Evolutionary conservation across 2,888 invertebrate species (phyloP), one percentile per base, ranked within the genome.

Genomic region (Cryptocheilus praepositus): DNA sequence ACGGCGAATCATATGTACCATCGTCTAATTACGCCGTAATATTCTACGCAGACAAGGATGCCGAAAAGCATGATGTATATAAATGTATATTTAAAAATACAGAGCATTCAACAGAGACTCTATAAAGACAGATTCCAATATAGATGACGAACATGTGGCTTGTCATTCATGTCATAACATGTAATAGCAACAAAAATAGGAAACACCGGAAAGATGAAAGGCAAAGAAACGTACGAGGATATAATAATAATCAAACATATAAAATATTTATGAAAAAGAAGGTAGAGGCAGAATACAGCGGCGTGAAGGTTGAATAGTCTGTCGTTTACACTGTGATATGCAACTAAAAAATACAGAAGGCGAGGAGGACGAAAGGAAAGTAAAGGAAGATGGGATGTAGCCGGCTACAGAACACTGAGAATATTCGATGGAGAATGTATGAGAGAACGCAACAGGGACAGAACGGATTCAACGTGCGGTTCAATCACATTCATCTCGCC

Each of bases 11-110:
- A 56, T 64, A 59, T 67, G 76, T 75, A 67, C 80, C 79, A 81
- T 82, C 79, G 82, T 79, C 81, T 85, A 85, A 85, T 85, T 85
- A 82, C 77, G 74, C 70, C 64, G 73, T 83, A 84, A 85, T 84
- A 76, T 77, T 51, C 7, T 21, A 19, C 45, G 21, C 45, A 62
- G 36, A 55, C 19, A 52, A 59, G 58, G 57, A 16, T 36, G 49
- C 22, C 55, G 56, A 19, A 53, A 46, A 28, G 43, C 53, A 45
- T 52, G 25, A 54, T 62, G 59, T 13, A 36, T 25, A 25, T 28
- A 59, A 22, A 45, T 7, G 5, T n/a, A n/a, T 7, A 11, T 36
- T 2, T 36, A 11, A 36, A 5, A 8, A 7, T 36, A 11, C 11
- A 11, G 11, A 11, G 11, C 11, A 11, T 11, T 36, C 11, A 11